Conservation (phyloP, 2,113 vertebrate genomes). For the Hydrolagus affinis region DNA sequence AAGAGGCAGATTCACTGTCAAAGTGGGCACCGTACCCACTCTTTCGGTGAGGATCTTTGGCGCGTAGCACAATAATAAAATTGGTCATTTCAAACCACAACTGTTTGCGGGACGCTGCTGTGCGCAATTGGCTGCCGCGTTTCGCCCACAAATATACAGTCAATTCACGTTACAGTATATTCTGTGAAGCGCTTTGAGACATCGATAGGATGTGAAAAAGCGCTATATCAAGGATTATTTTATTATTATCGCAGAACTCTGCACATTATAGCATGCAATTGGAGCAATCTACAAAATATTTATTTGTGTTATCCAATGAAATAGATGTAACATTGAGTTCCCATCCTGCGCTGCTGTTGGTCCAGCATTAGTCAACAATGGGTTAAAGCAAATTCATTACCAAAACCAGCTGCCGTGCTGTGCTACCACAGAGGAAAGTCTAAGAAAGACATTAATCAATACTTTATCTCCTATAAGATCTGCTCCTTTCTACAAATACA, state of each 20-base stretch:
- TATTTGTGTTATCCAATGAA: background rate
- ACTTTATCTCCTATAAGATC: background rate
- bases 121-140: too few relatives aligned
- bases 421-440: background rate
- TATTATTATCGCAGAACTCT: too few relatives aligned
- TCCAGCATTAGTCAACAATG: background rate
- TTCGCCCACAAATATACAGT: too few relatives aligned
- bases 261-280: too few relatives aligned
- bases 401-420: background rate
- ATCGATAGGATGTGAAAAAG: too few relatives aligned
- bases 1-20: constrained; percentile 13
- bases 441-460: background rate
- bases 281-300: background rate
- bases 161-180: too few relatives aligned
- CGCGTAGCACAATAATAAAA: too few relatives aligned
- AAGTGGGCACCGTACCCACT: background rate
- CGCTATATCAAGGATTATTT: too few relatives aligned
- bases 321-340: background rate
- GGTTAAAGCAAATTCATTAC: background rate
- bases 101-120: too few relatives aligned
- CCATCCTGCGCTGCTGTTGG: background rate
- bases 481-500: background rate
- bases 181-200: too few relatives aligned
- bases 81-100: too few relatives aligned
- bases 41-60: background rate